Conservation (phyloP, 2,797 vertebrate species). For the Myotis vivesi region DNA sequence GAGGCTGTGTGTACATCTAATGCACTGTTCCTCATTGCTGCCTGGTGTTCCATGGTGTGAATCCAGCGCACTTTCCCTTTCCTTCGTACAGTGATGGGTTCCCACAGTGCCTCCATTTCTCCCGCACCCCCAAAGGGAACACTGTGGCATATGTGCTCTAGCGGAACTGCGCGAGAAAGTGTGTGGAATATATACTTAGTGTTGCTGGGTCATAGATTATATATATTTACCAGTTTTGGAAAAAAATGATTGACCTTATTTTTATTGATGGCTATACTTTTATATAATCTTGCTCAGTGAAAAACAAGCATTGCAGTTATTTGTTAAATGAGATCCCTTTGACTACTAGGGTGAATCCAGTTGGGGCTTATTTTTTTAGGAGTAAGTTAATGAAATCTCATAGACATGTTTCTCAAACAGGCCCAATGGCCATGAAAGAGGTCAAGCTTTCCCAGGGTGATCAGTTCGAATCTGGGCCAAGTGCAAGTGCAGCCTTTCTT, state of each 20-base stretch:
- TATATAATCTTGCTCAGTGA: not conserved
- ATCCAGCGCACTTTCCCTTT: not conserved
- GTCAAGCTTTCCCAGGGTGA: not conserved
- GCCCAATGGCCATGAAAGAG: not conserved
- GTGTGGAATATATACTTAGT: not conserved
- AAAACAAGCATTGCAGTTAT: not conserved
- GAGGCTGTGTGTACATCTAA: not conserved
- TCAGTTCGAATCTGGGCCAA: not conserved
- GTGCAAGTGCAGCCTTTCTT: not conserved
- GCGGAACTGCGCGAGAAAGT: not conserved
- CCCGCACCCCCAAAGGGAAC: not conserved
- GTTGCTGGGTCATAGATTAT: not conserved
- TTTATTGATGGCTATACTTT: constrained; percentile 1
- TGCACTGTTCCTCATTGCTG: not conserved
- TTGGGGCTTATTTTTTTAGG: not conserved
- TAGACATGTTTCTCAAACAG: not conserved
- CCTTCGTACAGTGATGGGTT: not conserved
- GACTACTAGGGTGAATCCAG: not conserved
- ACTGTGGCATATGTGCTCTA: rapidly evolving
- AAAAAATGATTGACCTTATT: not conserved
- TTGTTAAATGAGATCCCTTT: not conserved
- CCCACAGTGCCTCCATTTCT: not conserved
- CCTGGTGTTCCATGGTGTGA: not conserved
- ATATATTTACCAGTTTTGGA: not conserved
- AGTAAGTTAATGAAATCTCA: not conserved